A percentile compares a stretch with the other conserved stretches of the same genome.
Conservation (phyloP, 2,797 vertebrate species). For the Monodelphis domestica region DNA sequence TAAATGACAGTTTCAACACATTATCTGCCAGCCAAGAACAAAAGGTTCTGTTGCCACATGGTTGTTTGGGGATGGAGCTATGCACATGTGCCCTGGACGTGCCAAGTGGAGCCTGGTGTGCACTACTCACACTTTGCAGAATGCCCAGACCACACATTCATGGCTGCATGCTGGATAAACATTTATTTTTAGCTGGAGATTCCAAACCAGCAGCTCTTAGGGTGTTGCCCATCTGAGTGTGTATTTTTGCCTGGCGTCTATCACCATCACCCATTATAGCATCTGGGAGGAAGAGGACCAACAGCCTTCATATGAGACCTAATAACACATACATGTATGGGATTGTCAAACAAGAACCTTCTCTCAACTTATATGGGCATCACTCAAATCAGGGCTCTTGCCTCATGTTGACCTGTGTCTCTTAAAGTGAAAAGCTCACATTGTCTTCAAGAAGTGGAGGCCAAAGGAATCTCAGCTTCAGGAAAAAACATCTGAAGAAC, state of each 20-base stretch:
- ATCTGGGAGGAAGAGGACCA: not conserved
- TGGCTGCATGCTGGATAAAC: accelerated
- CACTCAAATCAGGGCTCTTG: not conserved
- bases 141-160: accelerated
- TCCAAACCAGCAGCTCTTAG: accelerated
- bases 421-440: not conserved
- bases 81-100: accelerated
- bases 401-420: not conserved
- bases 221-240: accelerated
- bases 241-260: not conserved
- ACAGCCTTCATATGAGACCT: accelerated
- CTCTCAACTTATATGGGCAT: not conserved
- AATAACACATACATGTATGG: accelerated
- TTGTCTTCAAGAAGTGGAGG: not conserved
- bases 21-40: accelerated
- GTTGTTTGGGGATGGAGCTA: no score
- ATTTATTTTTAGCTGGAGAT: accelerated
- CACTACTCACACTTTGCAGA: accelerated
- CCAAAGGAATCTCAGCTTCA: not conserved
- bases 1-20: accelerated
- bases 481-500: not conserved
- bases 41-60: not conserved
- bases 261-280: not conserved
- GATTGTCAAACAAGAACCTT: not conserved
- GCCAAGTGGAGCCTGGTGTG: not conserved